phyloP scores from a whole-genome alignment of 2,797 vertebrate genomes.

The Xiphorhynchus erythropygius region DNA sequence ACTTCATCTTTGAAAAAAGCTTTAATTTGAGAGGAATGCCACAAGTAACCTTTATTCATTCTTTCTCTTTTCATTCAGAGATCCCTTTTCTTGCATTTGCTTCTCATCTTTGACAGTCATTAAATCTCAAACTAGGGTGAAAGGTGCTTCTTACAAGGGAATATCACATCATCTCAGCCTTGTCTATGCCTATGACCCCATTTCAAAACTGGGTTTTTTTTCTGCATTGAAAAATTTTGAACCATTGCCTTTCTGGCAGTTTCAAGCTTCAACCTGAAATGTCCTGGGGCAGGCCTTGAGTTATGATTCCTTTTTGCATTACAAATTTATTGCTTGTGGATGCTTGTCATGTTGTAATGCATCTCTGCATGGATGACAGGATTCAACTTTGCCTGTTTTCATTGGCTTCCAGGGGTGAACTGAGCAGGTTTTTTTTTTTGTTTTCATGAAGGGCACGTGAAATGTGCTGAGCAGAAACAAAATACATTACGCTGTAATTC shows the following conservation, averaged over 20 bases:
- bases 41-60: background rate
- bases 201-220: background rate
- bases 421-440: background rate
- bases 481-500: background rate
- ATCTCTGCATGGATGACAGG: background rate
- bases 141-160: background rate
- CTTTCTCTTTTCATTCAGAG: background rate
- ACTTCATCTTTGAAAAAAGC: background rate
- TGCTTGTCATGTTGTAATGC: slow-evolving; percentile 8
- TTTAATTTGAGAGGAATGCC: background rate
- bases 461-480: slow-evolving; percentile 9
- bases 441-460: background rate
- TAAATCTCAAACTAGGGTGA: background rate
- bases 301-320: slow-evolving; percentile 16
- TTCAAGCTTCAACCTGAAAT: slow-evolving; percentile 13
- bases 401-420: background rate
- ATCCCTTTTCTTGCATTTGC: background rate
- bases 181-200: background rate
- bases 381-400: slow-evolving; percentile 25
- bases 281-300: background rate
- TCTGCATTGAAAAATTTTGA: background rate
- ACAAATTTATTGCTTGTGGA: slow-evolving; percentile 26
- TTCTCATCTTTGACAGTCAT: background rate
- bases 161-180: background rate
- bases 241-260: background rate